Percentiles rank a stretch among this genome's conserved stretches.
Conservation (phyloP, 2,888 invertebrate genomes). For the Netelia fuscicornis region DNA sequence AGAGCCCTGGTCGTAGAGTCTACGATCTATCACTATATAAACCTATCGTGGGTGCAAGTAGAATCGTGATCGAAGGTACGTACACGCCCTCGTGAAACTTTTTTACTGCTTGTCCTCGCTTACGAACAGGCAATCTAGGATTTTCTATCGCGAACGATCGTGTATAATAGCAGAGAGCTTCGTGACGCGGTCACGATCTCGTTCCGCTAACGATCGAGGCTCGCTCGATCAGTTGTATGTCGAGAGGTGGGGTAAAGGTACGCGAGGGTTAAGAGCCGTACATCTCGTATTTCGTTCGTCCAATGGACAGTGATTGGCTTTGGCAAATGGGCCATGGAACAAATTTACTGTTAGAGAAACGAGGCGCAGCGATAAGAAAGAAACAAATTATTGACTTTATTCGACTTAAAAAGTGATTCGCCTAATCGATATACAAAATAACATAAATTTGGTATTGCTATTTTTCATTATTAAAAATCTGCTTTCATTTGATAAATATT, state of each 20-base stretch:
- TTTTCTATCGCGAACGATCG: constrained; percentile 58
- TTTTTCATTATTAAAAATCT: too few relatives aligned
- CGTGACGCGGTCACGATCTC: constrained; percentile 51
- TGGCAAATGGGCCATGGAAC: constrained; percentile 10
- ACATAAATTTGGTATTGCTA: too few relatives aligned
- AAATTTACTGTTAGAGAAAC: constrained; percentile 10
- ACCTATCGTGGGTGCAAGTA: constrained; percentile 29
- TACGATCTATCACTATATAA: not conserved
- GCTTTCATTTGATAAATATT: too few relatives aligned
- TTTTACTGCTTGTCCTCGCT: constrained; percentile 50
- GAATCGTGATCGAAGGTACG: constrained; percentile 47
- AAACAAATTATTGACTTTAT: not conserved
- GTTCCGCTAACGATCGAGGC: constrained; percentile 54
- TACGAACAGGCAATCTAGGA: constrained; percentile 41
- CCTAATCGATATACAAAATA: too few relatives aligned
- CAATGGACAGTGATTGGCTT: constrained; percentile 12
- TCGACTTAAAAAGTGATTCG: too few relatives aligned
- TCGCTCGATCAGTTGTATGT: constrained; percentile 28
- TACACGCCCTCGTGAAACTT: constrained; percentile 54
- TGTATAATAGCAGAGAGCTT: constrained; percentile 41
- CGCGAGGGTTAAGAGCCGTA: not conserved
- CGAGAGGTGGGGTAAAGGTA: not conserved
- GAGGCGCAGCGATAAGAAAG: not conserved
- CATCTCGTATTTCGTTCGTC: not conserved
- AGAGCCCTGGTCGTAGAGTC: constrained; percentile 3